These are phyloP conservation scores for Cryptotis parvus DNA, from an alignment of 2,113 vertebrate species.

Conservation along the genomic window DNA sequence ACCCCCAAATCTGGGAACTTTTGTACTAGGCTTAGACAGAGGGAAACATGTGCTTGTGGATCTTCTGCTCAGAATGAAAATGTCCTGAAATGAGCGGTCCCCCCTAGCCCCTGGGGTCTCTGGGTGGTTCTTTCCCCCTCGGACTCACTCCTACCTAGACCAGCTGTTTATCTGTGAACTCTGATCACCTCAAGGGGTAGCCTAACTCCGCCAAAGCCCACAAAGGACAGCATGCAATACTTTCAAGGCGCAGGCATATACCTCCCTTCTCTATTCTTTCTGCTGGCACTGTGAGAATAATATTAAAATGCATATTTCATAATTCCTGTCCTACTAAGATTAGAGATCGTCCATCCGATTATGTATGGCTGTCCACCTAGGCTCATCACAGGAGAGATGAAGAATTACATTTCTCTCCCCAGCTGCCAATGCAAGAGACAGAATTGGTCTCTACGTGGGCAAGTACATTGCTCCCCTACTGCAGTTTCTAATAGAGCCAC, in stretches of 20 bases:
- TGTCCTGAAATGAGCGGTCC: neutral
- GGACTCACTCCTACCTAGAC: neutral
- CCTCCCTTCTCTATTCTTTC: neutral
- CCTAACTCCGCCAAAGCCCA: neutral
- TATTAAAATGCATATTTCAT: constrained; percentile 66
- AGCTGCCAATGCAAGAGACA: constrained; percentile 63
- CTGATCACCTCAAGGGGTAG: constrained; percentile 17
- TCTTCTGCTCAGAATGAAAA: neutral
- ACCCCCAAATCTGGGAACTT: neutral
- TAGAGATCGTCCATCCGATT: constrained; percentile 62
- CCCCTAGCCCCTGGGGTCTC: neutral
- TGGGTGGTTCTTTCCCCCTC: constrained; percentile 25
- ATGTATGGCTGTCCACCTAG: constrained; percentile 48
- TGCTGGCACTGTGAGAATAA: neutral
- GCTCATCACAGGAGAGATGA: constrained; percentile 51
- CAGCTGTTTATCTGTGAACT: constrained; percentile 37
- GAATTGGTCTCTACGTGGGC: constrained; percentile 55
- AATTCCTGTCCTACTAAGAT: neutral
- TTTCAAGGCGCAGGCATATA: neutral
- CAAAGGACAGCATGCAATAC: neutral
- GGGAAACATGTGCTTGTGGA: neutral
- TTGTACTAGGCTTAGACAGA: neutral
- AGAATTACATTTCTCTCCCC: constrained; percentile 70
- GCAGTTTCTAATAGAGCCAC: constrained; percentile 41
- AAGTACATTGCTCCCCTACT: constrained; percentile 38